Evolutionary conservation across 2,113 vertebrate species (phyloP), one percentile per base, ranked within the genome.

Genomic region (Osmerus eperlanus): DNA sequence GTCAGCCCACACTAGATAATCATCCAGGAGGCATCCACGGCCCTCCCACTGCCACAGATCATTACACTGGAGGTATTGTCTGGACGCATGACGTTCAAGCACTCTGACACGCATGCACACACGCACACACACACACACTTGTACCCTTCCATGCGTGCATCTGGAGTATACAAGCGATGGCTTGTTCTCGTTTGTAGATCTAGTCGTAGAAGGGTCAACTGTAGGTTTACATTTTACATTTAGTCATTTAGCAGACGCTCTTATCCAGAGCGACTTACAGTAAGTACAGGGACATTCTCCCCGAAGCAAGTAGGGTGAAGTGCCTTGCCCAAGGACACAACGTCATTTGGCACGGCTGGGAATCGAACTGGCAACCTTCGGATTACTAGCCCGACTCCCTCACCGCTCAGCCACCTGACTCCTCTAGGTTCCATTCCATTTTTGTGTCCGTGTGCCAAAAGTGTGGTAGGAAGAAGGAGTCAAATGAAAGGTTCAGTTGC

Each of bases 1-100:
- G 13, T 65, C 67, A 67, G 65, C 65, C 74, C 41, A 18, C 18
- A 47, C 23, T 32, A 77, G 78, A 84, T 78, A 81, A 77, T 62
- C 21, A 78, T 82, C 55, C 12, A n/a, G 14, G 12, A 53, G 59
- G 25, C 70, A 70, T 79, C 53, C 62, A 61, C 61, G 61, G 41
- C 74, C 53, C 54, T 51, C 29, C 77, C 7, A 25, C 25, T 25
- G 14, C 11, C 54, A 65, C 53, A 68, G 19, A 18, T 59, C 71
- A 65, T 66, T 70, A 70, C 71, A 78, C 76, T 64, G 66, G 51
- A 66, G 67, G 53, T 63, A 67, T 72, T 70, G 71, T 78, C 75
- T 64, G 51, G 59, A 56, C 18, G 4, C 59, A 75, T 69, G 51
- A 65, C 29, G 36, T 51, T 23, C 56, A 32, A 41, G 25, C 32